Conservation (phyloP, 2,797 vertebrate genomes). For the Enteromius afrohamiltoni region DNA sequence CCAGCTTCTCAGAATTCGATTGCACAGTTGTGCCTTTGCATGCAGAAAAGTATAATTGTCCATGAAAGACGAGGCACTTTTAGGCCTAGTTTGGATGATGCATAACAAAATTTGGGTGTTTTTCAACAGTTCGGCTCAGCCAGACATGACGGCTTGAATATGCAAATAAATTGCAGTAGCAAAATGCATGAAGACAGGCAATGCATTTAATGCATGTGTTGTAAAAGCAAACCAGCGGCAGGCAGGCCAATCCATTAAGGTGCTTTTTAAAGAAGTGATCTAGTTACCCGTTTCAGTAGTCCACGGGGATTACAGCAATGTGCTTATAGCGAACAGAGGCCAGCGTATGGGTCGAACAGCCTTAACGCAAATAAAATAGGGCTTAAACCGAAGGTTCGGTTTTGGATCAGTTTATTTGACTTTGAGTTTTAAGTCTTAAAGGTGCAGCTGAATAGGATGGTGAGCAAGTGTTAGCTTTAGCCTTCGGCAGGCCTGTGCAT, state of each 20-base stretch:
- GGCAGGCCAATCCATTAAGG: conserved; percentile 82
- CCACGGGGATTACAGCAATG: conserved; percentile 84
- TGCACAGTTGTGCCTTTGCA: background rate
- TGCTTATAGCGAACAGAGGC: conserved; percentile 81
- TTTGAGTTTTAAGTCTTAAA: background rate
- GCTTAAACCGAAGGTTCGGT: conserved; percentile 7
- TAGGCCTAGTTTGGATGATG: conserved; percentile 68
- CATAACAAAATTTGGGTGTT: conserved; percentile 52
- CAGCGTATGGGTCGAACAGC: conserved; percentile 73
- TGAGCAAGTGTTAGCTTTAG: conserved; percentile 9
- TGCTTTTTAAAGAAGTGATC: conserved; percentile 88
- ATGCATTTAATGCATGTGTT: conserved; percentile 74
- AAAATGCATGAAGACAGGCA: conserved; percentile 1
- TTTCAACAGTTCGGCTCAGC: conserved; percentile 58
- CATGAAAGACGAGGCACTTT: conserved; percentile 32
- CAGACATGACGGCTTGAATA: conserved; percentile 63
- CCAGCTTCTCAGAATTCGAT: background rate
- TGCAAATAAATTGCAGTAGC: background rate
- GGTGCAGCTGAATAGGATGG: background rate
- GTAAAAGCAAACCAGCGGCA: conserved; percentile 71
- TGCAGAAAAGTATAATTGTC: background rate
- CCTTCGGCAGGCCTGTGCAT: background rate
- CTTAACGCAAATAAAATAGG: conserved; percentile 63
- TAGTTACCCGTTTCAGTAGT: conserved; percentile 84
- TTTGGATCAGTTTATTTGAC: background rate